These are phyloP conservation scores for Meteorus cinctellus DNA, from an alignment of 2,888 invertebrate genomes.

Conservation along the genomic window DNA sequence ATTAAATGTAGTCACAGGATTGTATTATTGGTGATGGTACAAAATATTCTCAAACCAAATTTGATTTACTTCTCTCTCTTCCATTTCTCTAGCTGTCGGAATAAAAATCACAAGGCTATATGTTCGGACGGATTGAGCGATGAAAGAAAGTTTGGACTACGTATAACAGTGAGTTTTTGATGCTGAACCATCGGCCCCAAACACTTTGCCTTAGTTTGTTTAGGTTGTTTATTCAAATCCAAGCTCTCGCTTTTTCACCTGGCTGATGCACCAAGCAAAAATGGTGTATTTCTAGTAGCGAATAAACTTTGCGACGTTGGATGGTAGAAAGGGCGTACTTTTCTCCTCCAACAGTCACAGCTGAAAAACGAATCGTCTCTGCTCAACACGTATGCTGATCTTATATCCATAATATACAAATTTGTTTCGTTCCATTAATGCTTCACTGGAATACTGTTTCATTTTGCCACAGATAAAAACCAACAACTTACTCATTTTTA, in stretches of 20 bases:
- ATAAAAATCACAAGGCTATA: neutral
- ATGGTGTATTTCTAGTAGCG: slow-evolving; percentile 21
- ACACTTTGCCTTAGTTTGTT: slow-evolving; percentile 31
- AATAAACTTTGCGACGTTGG: slow-evolving; percentile 21
- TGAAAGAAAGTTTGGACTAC: neutral
- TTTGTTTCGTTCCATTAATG: neutral
- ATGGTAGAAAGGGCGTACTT: neutral
- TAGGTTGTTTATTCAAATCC: slow-evolving; percentile 33
- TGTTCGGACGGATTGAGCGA: neutral
- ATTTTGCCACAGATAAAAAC: slow-evolving; percentile 57
- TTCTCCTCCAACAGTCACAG: slow-evolving; percentile 9
- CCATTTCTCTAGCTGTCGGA: neutral
- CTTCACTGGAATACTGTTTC: slow-evolving; percentile 2
- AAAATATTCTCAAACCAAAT: no score
- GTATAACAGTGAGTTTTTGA: slow-evolving; percentile 11
- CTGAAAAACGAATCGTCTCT: neutral
- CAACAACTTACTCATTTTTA: slow-evolving; percentile 64
- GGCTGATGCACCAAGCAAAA: slow-evolving; percentile 3
- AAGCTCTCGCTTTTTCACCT: neutral
- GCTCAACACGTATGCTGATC: no score
- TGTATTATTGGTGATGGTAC: neutral
- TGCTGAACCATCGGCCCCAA: neutral
- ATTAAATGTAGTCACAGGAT: neutral
- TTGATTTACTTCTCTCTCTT: no score
- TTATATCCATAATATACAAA: neutral